Percentiles rank a stretch among this genome's conserved stretches.
phyloP scores from a whole-genome alignment of 1,140 invertebrate genomes.

The Pantala flavescens region DNA sequence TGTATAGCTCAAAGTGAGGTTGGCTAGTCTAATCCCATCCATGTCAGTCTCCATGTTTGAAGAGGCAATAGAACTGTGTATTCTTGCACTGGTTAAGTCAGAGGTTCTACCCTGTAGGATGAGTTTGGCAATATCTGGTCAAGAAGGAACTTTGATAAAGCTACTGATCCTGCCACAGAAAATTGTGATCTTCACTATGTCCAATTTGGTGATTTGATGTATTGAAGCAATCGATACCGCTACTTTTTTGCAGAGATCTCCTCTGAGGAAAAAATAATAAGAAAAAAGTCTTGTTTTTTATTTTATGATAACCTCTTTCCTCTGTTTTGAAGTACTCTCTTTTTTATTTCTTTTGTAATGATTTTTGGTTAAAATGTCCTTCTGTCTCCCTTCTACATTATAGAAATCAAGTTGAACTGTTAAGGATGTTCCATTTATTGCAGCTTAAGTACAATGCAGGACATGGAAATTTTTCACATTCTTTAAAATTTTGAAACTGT shows the following conservation, averaged over 20 bases:
- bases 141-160: not conserved
- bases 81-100: not conserved
- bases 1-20: not conserved
- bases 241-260: conserved; percentile 6
- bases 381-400: too few species aligned
- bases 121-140: not conserved
- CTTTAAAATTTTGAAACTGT: too few species aligned
- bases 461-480: too few species aligned
- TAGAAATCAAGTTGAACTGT: too few species aligned
- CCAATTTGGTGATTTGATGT: not conserved
- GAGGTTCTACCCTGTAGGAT: not conserved
- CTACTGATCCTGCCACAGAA: not conserved
- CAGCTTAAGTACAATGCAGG: too few species aligned
- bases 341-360: too few species aligned
- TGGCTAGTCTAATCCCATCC: not conserved
- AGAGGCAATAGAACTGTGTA: not conserved
- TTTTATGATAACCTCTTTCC: not conserved
- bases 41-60: not conserved
- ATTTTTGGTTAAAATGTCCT: too few species aligned
- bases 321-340: too few species aligned
- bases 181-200: conserved; percentile 6
- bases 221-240: not conserved
- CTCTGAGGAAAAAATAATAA: conserved; percentile 5
- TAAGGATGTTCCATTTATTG: too few species aligned
- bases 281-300: not conserved